Evolutionary conservation across 1,140 invertebrate species (phyloP).

Genomic region (Calosoma granatense): DNA sequence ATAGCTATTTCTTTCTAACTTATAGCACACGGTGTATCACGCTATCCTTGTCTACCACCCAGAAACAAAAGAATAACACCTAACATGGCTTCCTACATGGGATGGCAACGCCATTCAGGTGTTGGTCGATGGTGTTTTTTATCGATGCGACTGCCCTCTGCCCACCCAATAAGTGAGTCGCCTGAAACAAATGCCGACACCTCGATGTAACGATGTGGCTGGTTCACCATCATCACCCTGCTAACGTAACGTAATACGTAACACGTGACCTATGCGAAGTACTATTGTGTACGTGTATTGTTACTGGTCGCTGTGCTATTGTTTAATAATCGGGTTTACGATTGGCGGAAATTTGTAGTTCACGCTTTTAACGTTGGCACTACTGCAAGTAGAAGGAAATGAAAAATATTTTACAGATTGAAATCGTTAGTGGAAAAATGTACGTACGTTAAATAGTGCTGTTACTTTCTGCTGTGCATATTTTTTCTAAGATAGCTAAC

Average conservation of each 20-base stretch:
- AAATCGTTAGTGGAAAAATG: too few relatives aligned
- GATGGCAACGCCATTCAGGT: constrained; percentile 30
- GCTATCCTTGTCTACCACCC: constrained; percentile 26
- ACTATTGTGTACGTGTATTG: too few relatives aligned
- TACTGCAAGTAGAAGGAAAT: too few relatives aligned
- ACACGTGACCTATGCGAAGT: too few relatives aligned
- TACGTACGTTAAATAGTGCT: too few relatives aligned
- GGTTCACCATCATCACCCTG: constrained; percentile 13
- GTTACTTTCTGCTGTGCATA: too few relatives aligned
- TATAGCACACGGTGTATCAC: neutral
- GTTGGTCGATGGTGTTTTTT: constrained; percentile 28
- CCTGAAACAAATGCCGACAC: constrained; percentile 23
- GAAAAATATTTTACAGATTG: too few relatives aligned
- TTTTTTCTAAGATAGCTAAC: too few relatives aligned
- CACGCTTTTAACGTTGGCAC: too few relatives aligned
- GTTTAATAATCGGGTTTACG: too few relatives aligned
- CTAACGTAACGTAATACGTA: neutral
- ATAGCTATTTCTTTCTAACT: constrained; percentile 11
- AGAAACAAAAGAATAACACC: constrained; percentile 30
- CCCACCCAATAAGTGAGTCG: constrained; percentile 27
- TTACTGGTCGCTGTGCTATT: too few relatives aligned
- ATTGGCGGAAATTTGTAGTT: too few relatives aligned
- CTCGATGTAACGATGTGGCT: constrained; percentile 19
- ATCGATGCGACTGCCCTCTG: constrained; percentile 25
- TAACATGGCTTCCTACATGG: constrained; percentile 30